Conservation (phyloP, 2,888 invertebrate species). For the Morinoia aosen region DNA sequence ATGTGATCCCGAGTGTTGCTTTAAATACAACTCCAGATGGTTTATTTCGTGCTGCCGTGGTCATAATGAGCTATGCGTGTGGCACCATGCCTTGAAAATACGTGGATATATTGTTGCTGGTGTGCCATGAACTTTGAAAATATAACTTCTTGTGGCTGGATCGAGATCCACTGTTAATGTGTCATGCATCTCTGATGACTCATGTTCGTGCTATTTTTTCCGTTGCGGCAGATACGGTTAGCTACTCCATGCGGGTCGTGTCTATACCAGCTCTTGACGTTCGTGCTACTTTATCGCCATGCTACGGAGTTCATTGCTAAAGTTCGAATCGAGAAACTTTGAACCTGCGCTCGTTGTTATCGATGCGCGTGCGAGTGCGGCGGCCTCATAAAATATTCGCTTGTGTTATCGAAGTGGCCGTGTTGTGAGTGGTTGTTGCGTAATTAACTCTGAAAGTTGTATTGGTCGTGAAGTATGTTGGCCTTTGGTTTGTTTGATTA, state of each 20-base stretch:
- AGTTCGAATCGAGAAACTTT: not conserved
- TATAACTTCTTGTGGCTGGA: not conserved
- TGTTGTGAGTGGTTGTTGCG: not conserved
- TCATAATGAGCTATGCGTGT: not conserved
- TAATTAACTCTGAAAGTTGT: not conserved
- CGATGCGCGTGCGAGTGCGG: not conserved
- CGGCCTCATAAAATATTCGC: not conserved
- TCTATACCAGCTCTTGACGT: not conserved
- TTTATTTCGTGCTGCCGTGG: not conserved
- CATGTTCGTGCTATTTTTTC: not conserved
- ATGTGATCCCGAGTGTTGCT: not conserved
- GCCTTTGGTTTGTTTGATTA: not conserved
- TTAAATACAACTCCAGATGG: not conserved
- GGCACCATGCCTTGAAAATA: not conserved
- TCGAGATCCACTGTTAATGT: no score
- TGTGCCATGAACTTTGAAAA: not conserved
- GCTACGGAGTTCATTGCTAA: not conserved
- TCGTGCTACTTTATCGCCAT: not conserved
- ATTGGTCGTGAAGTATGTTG: not conserved
- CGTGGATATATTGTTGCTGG: not conserved
- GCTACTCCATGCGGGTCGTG: not conserved
- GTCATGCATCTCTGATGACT: not conserved
- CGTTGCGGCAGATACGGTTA: no score
- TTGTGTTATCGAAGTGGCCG: not conserved
- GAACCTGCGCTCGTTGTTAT: not conserved